These are phyloP conservation scores for Drosophila multiciliata DNA, from an alignment of 2,888 invertebrate genomes.

Conservation along the genomic window DNA sequence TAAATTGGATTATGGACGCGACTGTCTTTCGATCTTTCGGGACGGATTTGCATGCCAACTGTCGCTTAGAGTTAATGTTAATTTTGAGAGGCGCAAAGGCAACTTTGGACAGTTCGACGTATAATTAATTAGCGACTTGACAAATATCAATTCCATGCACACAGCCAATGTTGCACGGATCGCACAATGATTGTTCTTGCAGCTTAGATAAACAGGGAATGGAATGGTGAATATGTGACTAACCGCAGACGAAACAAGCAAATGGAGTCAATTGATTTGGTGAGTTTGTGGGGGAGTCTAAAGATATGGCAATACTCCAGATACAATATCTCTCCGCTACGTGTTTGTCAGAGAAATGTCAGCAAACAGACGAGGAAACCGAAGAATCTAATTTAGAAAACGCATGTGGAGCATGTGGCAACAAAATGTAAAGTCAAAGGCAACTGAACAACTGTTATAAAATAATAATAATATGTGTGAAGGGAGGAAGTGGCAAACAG, in stretches of 20 bases:
- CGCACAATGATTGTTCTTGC: constrained; percentile 10
- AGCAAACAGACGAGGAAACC: constrained; percentile 48
- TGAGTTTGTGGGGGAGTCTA: constrained; percentile 4
- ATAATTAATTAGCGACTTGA: constrained; percentile 64
- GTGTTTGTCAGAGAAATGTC: constrained; percentile 21
- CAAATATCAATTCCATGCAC: constrained; percentile 45
- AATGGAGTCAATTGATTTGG: constrained; percentile 50
- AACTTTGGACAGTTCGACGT: constrained; percentile 39
- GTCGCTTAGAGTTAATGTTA: constrained; percentile 15
- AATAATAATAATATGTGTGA: constrained; percentile 46
- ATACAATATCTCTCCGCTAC: background rate
- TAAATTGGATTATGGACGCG: constrained; percentile 71
- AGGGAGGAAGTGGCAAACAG: constrained; percentile 4
- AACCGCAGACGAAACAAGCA: constrained; percentile 56
- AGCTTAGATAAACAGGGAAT: constrained; percentile 35
- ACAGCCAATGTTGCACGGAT: constrained; percentile 3
- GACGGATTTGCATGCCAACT: constrained; percentile 65
- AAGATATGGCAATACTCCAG: background rate
- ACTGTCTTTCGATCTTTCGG: constrained; percentile 34
- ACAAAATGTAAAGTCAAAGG: constrained; percentile 27
- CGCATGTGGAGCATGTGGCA: constrained; percentile 65
- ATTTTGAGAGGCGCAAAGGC: constrained; percentile 25
- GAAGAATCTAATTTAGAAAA: constrained; percentile 74
- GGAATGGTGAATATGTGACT: constrained; percentile 10
- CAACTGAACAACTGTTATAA: constrained; percentile 51